These are phyloP conservation scores for Rhagologus leucostigma DNA, from an alignment of 2,113 vertebrate species.

Conservation along the genomic window DNA sequence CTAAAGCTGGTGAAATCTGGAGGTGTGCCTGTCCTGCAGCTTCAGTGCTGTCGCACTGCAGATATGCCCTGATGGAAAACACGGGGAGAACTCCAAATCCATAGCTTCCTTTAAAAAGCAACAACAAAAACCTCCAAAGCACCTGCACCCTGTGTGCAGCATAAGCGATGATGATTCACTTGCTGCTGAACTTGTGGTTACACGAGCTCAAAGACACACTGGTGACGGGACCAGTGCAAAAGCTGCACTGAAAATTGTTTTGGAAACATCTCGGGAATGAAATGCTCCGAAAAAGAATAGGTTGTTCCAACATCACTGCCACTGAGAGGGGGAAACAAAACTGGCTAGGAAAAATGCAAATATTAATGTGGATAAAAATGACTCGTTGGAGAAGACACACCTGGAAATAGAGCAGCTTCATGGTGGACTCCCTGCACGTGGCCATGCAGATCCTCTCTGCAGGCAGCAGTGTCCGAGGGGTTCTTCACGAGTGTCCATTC, in stretches of 20 bases:
- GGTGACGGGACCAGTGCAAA: neutral
- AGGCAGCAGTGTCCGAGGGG: neutral
- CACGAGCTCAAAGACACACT: accelerated
- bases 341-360: neutral
- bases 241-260: neutral
- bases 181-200: neutral
- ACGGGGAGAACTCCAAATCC: neutral
- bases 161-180: neutral
- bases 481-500: neutral
- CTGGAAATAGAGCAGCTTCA: neutral
- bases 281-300: neutral
- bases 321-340: neutral
- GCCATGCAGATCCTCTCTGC: neutral
- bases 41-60: neutral
- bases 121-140: neutral
- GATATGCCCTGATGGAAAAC: neutral
- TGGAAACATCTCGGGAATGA: neutral
- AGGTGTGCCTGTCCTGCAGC: neutral
- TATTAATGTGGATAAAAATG: neutral
- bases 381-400: neutral
- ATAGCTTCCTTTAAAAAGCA: neutral
- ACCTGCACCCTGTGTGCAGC: neutral
- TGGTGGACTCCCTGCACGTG: accelerated
- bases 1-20: neutral
- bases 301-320: neutral